A percentile compares a stretch with the other conserved stretches of the same genome.
Evolutionary conservation across 1,140 invertebrate genomes (phyloP).

Genomic region (Archivesica marissinica): DNA sequence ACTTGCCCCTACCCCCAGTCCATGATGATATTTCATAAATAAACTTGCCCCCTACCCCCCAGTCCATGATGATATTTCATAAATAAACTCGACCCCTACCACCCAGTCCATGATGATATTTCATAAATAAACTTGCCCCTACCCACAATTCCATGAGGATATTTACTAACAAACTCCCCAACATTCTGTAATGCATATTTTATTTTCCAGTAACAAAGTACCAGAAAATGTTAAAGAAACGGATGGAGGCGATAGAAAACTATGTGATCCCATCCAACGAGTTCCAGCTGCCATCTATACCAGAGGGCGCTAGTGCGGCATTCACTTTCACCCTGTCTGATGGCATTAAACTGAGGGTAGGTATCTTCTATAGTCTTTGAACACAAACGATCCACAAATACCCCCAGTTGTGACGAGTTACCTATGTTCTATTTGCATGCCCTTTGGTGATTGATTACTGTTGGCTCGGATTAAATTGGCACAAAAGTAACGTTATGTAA

Average conservation of each 20-base stretch:
- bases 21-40: no score
- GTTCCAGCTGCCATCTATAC: conserved; percentile 77
- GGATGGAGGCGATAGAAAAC: conserved; percentile 78
- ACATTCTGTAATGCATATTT: not conserved
- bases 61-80: no score
- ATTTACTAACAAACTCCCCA: no score
- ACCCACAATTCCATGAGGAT: no score
- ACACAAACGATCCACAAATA: not conserved
- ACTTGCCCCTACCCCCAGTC: no score
- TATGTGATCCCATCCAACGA: conserved; percentile 76
- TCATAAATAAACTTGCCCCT: no score
- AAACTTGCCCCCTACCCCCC: no score
- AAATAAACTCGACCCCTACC: no score
- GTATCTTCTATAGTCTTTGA: no score
- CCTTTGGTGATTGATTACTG: no score
- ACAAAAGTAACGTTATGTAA: not conserved
- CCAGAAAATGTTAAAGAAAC: conserved; percentile 77
- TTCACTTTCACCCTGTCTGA: conserved; percentile 80
- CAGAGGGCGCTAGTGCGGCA: conserved; percentile 76
- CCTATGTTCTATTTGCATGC: not conserved
- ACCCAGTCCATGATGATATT: no score
- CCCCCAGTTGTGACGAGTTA: not conserved
- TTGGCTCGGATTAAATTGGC: not conserved
- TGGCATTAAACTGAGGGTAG: conserved; percentile 80
- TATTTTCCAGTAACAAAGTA: conserved; percentile 78